Evolutionary conservation across 2,113 vertebrate genomes (phyloP).

Genomic region (Lepus timidus): DNA sequence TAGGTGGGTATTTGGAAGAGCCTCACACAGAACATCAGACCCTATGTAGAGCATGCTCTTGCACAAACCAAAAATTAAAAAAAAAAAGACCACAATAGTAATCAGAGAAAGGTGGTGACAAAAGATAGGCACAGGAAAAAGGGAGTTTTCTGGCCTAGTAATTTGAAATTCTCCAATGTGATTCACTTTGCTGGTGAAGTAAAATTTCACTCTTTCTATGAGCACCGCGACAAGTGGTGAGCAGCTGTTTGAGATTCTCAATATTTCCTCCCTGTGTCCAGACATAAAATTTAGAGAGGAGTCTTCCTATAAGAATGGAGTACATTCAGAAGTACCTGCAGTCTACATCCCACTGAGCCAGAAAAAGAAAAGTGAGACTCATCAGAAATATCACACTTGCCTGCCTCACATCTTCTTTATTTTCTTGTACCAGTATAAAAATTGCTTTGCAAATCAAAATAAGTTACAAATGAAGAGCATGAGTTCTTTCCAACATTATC

Average conservation of each 20-base stretch:
- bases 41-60: neutral
- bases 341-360: neutral
- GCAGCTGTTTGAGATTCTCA: neutral
- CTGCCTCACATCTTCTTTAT: neutral
- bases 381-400: neutral
- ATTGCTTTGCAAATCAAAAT: conserved; percentile 46
- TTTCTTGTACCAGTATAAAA: neutral
- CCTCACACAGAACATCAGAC: too few relatives aligned
- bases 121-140: neutral
- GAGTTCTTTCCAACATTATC: neutral
- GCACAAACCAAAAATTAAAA: neutral
- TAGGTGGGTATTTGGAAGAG: neutral
- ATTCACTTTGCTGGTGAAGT: neutral
- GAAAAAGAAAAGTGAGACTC: conserved; percentile 12
- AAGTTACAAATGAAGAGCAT: neutral
- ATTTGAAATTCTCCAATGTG: neutral
- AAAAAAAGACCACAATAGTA: neutral
- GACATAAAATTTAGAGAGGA: neutral
- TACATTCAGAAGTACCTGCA: neutral
- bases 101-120: neutral
- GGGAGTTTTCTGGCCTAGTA: neutral
- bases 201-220: neutral
- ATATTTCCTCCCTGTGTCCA: neutral
- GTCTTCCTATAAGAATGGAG: neutral
- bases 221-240: neutral